Conservation (phyloP, 2,888 invertebrate genomes). For the Dicyrtoma fusca region DNA sequence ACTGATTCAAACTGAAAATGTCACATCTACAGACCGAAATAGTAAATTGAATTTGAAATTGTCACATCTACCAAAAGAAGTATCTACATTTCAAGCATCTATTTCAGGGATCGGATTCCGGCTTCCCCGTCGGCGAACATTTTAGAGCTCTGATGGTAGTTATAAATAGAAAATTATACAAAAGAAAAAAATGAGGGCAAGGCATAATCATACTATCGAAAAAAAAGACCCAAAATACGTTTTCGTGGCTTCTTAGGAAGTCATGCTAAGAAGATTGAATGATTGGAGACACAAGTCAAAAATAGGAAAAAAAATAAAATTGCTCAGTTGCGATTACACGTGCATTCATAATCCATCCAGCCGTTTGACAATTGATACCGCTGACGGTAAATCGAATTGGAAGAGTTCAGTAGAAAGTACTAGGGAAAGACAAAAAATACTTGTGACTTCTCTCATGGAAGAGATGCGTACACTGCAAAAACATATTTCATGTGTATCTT, state of each 20-base stretch:
- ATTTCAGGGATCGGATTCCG: no score
- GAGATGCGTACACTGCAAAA: no score
- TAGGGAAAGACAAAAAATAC: slow-evolving; percentile 1
- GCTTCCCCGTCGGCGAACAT: no score
- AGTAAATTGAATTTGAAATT: not conserved
- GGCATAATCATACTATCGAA: no score
- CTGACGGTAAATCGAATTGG: slow-evolving; percentile 18
- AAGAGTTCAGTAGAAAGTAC: not conserved
- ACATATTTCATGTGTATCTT: not conserved
- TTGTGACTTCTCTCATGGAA: no score
- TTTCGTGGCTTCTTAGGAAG: not conserved
- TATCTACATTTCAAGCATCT: not conserved
- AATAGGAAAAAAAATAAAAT: not conserved
- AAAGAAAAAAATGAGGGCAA: not conserved
- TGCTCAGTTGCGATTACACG: not conserved
- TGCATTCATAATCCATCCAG: slow-evolving; percentile 7
- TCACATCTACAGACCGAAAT: not conserved
- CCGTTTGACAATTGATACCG: not conserved
- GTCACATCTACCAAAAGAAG: not conserved
- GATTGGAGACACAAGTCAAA: not conserved
- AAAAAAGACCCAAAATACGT: no score
- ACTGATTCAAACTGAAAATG: not conserved
- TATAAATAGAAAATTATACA: not conserved
- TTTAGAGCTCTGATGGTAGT: no score
- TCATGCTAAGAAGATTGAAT: not conserved